Evolutionary conservation across 2,888 invertebrate species (phyloP), one percentile per base, ranked within the genome.

Genomic region (Mayetiola destructor): DNA sequence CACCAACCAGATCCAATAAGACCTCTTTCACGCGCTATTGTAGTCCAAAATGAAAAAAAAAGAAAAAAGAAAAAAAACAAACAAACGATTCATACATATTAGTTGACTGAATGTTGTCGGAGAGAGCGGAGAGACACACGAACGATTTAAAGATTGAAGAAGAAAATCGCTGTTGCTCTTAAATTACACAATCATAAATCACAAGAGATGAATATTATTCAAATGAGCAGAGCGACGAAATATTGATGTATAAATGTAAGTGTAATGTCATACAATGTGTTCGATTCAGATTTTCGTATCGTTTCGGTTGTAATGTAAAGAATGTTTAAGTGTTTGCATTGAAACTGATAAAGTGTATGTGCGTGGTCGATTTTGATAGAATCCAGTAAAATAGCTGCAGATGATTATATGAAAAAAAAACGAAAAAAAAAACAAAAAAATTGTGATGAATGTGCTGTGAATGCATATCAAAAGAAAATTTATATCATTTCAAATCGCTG

Each of bases 181-280:
- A 56, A 56, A 39, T 56, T 56, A 56, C 56, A 56, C 56, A 56
- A 56, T 56, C 56, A 56, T 56, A 56, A 56, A 56, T 56, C 56
- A 56, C 56, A 36, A 56, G 37, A 56, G 56, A 56, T 56, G 56
- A 56, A 48, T 56, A 56, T 56, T 56, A 56, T 56, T 56, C 56
- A 56, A 56, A 56, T 56, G 56, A 56, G 56, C 55, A 55, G n/a
- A n/a, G 35, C 36, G 55, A 55, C 36, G 55, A 48, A 48, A 48
- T 48, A 48, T 48, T 48, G 48, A 48, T 48, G 48, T 48, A 48
- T n/a, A n/a, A n/a, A n/a, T n/a, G n/a, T n/a, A n/a, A n/a, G n/a
- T 48, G 48, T 48, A 48, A 48, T 48, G 48, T 27, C 48, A 27
- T 48, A 48, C 48, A 48, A 27, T 48, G 27, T 23, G 27, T 48